Evolutionary conservation across 2,888 invertebrate species (phyloP).

Genomic region (Beris chalybata): DNA sequence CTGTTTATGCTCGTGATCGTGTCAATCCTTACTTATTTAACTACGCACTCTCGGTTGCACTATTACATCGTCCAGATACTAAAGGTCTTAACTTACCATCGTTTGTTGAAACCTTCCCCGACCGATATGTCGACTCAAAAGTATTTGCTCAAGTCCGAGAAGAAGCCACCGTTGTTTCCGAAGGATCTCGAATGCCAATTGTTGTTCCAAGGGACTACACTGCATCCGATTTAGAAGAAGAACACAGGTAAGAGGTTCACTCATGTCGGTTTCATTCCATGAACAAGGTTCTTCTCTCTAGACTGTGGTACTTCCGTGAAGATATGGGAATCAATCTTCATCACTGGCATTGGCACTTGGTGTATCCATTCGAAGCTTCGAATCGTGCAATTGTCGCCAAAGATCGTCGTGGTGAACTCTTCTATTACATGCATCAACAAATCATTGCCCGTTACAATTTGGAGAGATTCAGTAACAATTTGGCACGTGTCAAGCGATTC

Average conservation of each 20-base stretch:
- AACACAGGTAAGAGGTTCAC: conserved; percentile 68
- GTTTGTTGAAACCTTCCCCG: conserved; percentile 64
- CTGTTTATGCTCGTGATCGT: conserved; percentile 71
- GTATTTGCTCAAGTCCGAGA: conserved; percentile 61
- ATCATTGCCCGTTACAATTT: conserved; percentile 64
- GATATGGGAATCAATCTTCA: conserved; percentile 60
- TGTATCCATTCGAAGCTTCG: conserved; percentile 75
- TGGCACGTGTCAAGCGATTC: conserved; percentile 63
- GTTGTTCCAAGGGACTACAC: conserved; percentile 66
- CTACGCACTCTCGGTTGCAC: conserved; percentile 72
- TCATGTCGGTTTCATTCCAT: conserved; percentile 62
- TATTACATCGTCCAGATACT: conserved; percentile 66
- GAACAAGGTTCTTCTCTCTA: conserved; percentile 57
- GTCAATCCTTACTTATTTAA: conserved; percentile 77
- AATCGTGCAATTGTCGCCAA: conserved; percentile 65
- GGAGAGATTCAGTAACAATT: conserved; percentile 70
- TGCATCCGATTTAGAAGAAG: conserved; percentile 69
- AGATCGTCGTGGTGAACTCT: conserved; percentile 76
- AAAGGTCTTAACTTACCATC: conserved; percentile 61
- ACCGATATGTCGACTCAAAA: conserved; percentile 62
- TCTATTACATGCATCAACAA: conserved; percentile 77
- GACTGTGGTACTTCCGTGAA: conserved; percentile 72
- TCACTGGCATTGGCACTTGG: conserved; percentile 63
- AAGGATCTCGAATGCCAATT: conserved; percentile 64
- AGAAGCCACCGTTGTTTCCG: conserved; percentile 59